Evolutionary conservation across 1,140 invertebrate genomes (phyloP).

Genomic region (Xylocopa sonorina): DNA sequence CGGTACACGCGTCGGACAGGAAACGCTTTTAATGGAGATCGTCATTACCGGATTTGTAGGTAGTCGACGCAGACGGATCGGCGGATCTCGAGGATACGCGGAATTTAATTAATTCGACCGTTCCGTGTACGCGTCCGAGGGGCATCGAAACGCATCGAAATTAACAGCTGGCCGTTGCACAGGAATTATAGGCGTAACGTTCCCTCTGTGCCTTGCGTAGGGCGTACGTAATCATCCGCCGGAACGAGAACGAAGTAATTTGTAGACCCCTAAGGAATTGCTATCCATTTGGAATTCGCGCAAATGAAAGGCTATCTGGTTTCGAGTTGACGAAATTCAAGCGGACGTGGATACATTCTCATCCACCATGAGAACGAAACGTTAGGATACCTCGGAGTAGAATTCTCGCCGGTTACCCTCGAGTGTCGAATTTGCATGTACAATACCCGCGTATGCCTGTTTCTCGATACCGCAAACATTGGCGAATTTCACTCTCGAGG

Average conservation of each 20-base stretch:
- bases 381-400: no score
- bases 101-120: constrained; percentile 9
- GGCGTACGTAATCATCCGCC: neutral
- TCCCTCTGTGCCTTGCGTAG: neutral
- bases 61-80: neutral
- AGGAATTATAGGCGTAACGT: neutral
- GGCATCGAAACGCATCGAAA: neutral
- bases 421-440: no score
- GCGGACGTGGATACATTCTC: neutral
- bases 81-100: neutral
- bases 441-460: no score
- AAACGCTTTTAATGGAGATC: constrained; percentile 19
- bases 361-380: no score
- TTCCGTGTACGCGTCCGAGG: neutral
- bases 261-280: neutral
- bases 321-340: neutral
- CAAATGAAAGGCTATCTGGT: neutral
- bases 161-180: neutral
- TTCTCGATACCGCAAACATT: no score
- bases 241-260: neutral
- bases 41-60: constrained; percentile 24
- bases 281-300: no score
- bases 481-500: no score
- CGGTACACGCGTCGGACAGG: neutral
- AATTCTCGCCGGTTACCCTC: no score